phyloP scores from a whole-genome alignment of 64 coral and sea anemone genomes.

The Dendronephthya gigantea region DNA sequence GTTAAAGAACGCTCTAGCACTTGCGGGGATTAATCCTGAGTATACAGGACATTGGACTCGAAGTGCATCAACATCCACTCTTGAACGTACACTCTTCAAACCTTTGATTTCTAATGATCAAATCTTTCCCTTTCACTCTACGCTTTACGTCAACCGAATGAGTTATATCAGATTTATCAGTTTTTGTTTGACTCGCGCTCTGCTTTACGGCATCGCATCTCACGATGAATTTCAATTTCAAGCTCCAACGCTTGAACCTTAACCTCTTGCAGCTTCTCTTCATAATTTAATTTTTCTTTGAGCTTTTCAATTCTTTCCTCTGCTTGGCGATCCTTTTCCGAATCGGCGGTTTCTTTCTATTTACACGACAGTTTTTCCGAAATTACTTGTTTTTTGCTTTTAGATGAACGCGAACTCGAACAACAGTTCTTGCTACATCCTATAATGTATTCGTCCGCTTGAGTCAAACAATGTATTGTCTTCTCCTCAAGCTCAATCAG shows the following conservation, averaged over 20 bases:
- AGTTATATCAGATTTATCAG: no score
- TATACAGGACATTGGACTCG: background rate
- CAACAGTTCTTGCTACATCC: no score
- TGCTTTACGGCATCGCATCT: no score
- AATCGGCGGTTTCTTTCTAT: background rate
- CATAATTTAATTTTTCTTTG: no score
- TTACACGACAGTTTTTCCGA: background rate
- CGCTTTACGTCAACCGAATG: no score
- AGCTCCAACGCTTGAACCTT: no score
- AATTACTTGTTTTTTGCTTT: background rate
- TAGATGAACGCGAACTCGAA: background rate
- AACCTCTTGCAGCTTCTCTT: no score
- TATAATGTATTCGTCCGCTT: background rate
- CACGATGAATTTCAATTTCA: no score
- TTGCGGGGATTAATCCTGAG: background rate
- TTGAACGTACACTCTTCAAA: no score
- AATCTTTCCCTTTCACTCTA: background rate
- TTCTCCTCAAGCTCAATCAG: background rate
- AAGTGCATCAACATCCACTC: background rate
- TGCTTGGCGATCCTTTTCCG: no score
- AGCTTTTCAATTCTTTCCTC: no score
- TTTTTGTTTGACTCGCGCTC: no score
- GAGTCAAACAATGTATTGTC: background rate
- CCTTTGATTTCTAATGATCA: background rate
- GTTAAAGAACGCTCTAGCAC: background rate